phyloP scores from a whole-genome alignment of 30 jellyfish, hydroid and myxozoan species.

The Hydractinia symbiolongicarpus region DNA sequence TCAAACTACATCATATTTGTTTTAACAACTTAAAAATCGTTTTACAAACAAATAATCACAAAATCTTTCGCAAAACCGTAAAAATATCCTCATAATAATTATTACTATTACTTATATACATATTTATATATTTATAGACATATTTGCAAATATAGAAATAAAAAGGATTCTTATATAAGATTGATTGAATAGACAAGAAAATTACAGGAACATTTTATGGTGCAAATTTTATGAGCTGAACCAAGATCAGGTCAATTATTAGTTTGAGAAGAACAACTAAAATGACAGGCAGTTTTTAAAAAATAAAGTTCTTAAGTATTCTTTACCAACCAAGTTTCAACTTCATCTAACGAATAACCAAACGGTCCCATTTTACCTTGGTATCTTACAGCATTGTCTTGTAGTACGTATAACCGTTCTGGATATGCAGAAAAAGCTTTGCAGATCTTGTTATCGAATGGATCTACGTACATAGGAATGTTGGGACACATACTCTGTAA shows the following conservation, averaged over 20 bases:
- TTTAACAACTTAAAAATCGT: background rate
- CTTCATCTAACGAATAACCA: slow-evolving; percentile 37
- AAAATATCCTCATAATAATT: background rate
- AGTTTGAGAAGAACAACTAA: too few relatives aligned
- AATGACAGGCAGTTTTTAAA: background rate
- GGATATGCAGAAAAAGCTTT: slow-evolving; percentile 59
- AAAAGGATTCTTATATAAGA: too few relatives aligned
- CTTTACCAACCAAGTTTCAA: slow-evolving; percentile 35
- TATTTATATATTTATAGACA: background rate
- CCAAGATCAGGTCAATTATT: too few relatives aligned
- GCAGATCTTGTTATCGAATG: slow-evolving; percentile 33
- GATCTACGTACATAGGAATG: slow-evolving; percentile 41
- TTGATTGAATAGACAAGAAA: too few relatives aligned
- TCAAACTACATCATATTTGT: background rate
- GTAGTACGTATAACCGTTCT: slow-evolving; percentile 58
- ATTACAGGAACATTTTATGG: too few relatives aligned
- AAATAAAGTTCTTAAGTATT: background rate
- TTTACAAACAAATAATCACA: background rate
- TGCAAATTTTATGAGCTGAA: too few relatives aligned
- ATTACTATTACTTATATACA: background rate
- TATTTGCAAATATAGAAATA: background rate
- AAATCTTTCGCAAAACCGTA: background rate
- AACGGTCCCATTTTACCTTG: slow-evolving; percentile 76
- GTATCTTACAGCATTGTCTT: slow-evolving; percentile 47
- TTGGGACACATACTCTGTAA: slow-evolving; percentile 28